Evolutionary conservation across 1,140 invertebrate species (phyloP), one percentile per base, ranked within the genome.

Genomic region (Zaprionus ornatus): DNA sequence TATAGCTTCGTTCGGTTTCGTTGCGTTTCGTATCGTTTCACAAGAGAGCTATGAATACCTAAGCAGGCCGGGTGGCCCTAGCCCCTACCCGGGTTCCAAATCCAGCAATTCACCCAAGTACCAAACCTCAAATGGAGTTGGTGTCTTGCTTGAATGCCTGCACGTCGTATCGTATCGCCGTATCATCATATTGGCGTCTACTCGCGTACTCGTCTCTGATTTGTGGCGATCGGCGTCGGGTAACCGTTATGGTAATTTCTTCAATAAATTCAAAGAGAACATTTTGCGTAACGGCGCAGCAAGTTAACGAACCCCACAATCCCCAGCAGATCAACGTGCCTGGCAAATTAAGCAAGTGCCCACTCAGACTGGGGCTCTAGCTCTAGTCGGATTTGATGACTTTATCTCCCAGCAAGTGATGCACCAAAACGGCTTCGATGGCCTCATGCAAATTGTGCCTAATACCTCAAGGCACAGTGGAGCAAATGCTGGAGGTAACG

Each of bases 241-340:
- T 87, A 87, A 87, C 84, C 69, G 84, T 87, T 87, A 87, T 87
- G 84, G 83, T 88, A 84, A 87, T 87, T 88, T 88, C 84, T 87
- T 84, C 73, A 77, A 88, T 84, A 74, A 71, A 84, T 80, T 88
- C 84, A 71, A 87, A 83, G 73, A 87, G 84, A 87, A 87, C 84
- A 71, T 78, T 79, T 80, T 88, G 80, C 84, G 72, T 88, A 88
- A 88, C 84, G 80, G 84, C 68, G 37, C 45, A 76, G 37, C 45
- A 75, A 73, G 80, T 74, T 83, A 88, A 87, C 84, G 80, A 86
- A 83, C 84, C 50, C 67, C 57, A 54, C 66, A 68, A 35, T 54
- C 56, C 17, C n/a, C 23, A 3, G 13, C 7, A 50, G 65, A 71
- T 74, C 72, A 66, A 88, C 83, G 84, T 87, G 83, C 57, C 55